Conservation (phyloP, 2,797 vertebrate species). For the Pseudocheirus occidentalis region DNA sequence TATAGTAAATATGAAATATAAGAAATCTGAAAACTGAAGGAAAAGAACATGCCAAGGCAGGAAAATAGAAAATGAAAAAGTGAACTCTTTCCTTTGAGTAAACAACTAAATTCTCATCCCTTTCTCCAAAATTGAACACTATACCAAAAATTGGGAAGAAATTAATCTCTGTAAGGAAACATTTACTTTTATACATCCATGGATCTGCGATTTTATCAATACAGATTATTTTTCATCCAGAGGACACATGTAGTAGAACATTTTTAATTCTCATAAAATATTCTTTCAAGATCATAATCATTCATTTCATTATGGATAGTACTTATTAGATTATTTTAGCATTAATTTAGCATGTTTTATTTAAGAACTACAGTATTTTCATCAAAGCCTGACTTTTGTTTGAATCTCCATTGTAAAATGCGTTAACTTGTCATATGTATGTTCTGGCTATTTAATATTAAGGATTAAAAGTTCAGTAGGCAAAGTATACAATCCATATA, state of each 20-base stretch:
- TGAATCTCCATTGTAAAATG: constrained; percentile 32
- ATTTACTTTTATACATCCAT: not conserved
- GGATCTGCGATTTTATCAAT: not conserved
- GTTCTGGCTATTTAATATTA: constrained; percentile 43
- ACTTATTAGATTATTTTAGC: constrained; percentile 5
- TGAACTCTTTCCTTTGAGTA: not conserved
- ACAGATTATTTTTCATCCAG: not conserved
- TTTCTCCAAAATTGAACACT: constrained; percentile 9
- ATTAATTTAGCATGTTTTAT: constrained; percentile 27
- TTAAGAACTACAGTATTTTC: constrained; percentile 45
- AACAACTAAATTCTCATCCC: not conserved
- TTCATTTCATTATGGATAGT: constrained; percentile 41
- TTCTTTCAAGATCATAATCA: constrained; percentile 31
- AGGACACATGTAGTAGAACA: not conserved
- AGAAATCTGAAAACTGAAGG: constrained; percentile 49
- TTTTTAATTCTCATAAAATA: constrained; percentile 34
- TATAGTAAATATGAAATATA: constrained; percentile 10
- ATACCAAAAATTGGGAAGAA: constrained; percentile 12
- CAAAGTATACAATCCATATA: not conserved
- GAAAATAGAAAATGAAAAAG: constrained; percentile 17
- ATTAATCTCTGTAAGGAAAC: not conserved
- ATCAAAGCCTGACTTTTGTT: constrained; percentile 31
- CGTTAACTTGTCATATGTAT: constrained; percentile 15
- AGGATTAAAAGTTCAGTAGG: constrained; percentile 16
- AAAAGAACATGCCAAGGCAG: constrained; percentile 4